Conservation (phyloP, 2,113 vertebrate species). For the Hippocampus mohnikei region DNA sequence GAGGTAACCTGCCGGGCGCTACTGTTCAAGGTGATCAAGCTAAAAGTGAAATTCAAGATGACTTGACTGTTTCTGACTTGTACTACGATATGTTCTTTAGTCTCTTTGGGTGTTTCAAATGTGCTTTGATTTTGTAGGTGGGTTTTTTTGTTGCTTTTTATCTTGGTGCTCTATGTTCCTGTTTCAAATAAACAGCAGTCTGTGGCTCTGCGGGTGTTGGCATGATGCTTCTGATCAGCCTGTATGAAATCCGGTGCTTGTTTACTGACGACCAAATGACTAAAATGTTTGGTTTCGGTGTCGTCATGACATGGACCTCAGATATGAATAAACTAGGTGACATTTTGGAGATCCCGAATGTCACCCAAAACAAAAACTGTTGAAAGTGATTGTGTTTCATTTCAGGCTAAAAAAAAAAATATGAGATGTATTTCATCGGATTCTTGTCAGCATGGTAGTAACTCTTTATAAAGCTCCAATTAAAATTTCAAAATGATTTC, state of each 20-base stretch:
- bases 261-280: conserved; percentile 14
- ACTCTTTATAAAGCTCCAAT: background rate
- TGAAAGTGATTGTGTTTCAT: background rate
- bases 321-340: conserved; percentile 1
- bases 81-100: conserved; percentile 38
- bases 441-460: background rate
- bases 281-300: conserved; percentile 21
- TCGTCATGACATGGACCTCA: background rate
- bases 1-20: conserved; percentile 8
- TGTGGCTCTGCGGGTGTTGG: conserved; percentile 38
- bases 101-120: conserved; percentile 49
- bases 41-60: conserved; percentile 26
- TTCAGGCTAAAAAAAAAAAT: conserved; percentile 11
- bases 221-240: conserved; percentile 1
- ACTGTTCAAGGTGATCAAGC: conserved; percentile 26
- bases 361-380: conserved; percentile 9
- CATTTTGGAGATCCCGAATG: conserved; percentile 10
- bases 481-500: too few species aligned
- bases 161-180: conserved; percentile 64
- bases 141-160: conserved; percentile 62
- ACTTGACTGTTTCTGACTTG: conserved; percentile 52
- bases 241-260: background rate
- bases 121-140: conserved; percentile 66
- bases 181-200: conserved; percentile 69
- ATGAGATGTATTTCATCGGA: background rate